Evolutionary conservation across 2,888 invertebrate species (phyloP).

Genomic region (Idaea straminata): DNA sequence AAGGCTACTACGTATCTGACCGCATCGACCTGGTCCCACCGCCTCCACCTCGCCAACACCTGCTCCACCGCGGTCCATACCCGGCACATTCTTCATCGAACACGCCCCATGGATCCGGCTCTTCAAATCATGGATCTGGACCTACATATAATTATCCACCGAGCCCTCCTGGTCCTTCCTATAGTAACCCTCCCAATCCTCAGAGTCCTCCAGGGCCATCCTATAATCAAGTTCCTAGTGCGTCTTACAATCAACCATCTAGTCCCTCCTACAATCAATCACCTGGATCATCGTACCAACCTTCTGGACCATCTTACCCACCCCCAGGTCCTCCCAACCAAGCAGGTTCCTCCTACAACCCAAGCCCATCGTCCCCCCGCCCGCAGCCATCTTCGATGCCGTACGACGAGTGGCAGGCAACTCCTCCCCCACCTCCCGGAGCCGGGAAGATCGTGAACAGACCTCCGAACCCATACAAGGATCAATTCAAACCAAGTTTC

Average conservation of each 20-base stretch:
- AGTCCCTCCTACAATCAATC: background rate
- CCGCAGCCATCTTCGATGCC: slow-evolving; percentile 22
- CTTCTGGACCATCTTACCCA: background rate
- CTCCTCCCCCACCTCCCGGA: slow-evolving; percentile 50
- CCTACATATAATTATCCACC: background rate
- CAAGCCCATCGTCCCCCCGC: slow-evolving; percentile 17
- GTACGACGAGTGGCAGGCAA: slow-evolving; percentile 66
- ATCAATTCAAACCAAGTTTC: slow-evolving; percentile 64
- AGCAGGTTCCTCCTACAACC: slow-evolving; percentile 5
- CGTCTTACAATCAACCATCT: background rate
- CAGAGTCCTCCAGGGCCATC: slow-evolving; percentile 15
- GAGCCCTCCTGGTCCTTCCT: slow-evolving; percentile 22
- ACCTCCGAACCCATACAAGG: slow-evolving; percentile 65
- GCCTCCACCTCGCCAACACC: slow-evolving; percentile 34
- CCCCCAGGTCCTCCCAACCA: slow-evolving; percentile 12
- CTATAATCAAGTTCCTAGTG: background rate
- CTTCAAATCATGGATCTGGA: background rate
- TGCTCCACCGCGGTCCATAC: slow-evolving; percentile 35
- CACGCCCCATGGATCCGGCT: slow-evolving; percentile 6
- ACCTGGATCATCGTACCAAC: background rate
- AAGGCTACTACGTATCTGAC: slow-evolving; percentile 71
- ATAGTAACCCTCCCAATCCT: slow-evolving; percentile 16
- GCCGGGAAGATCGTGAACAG: slow-evolving; percentile 70
- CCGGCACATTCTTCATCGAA: slow-evolving; percentile 28
- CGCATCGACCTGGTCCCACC: slow-evolving; percentile 56